Conservation (phyloP, 2,113 vertebrate genomes). For the Brevimyrus niger region DNA sequence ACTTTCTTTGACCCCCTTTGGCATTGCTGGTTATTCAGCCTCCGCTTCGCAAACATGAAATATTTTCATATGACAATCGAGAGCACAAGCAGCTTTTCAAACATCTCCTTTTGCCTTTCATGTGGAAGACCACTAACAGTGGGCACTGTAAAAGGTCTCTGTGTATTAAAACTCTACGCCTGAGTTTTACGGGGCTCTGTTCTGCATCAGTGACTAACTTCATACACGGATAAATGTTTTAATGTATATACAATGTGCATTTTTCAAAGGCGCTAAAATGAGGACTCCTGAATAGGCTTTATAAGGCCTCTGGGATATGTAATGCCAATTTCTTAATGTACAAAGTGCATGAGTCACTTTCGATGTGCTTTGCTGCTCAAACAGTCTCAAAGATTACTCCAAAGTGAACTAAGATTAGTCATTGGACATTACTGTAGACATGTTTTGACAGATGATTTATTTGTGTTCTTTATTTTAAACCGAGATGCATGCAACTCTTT, state of each 20-base stretch:
- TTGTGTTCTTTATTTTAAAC: constrained; percentile 33
- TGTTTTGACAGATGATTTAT: constrained; percentile 45
- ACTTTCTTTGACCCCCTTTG: background rate
- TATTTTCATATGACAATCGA: constrained; percentile 15
- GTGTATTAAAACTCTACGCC: constrained; percentile 29
- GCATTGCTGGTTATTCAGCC: background rate
- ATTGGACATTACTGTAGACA: constrained; percentile 32
- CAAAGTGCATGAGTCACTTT: constrained; percentile 28
- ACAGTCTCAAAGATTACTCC: constrained; percentile 28
- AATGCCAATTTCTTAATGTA: constrained; percentile 40
- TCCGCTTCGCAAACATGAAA: constrained; percentile 8
- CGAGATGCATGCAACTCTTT: constrained; percentile 34
- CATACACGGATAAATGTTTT: constrained; percentile 30
- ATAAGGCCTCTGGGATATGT: constrained; percentile 19
- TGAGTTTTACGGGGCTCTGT: constrained; percentile 22
- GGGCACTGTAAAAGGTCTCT: constrained; percentile 24
- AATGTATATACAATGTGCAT: constrained; percentile 32
- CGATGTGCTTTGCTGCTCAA: constrained; percentile 36
- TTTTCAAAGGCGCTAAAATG: constrained; percentile 25
- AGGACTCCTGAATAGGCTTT: constrained; percentile 17
- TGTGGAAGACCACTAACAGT: constrained; percentile 18
- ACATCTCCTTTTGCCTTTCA: constrained; percentile 21
- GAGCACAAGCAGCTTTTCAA: constrained; percentile 14
- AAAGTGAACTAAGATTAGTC: constrained; percentile 32
- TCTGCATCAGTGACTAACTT: constrained; percentile 28